Percentiles rank a stretch among this genome's conserved stretches.
Evolutionary conservation across 2,888 invertebrate species (phyloP).

Genomic region (Sphaerophoria taeniata): DNA sequence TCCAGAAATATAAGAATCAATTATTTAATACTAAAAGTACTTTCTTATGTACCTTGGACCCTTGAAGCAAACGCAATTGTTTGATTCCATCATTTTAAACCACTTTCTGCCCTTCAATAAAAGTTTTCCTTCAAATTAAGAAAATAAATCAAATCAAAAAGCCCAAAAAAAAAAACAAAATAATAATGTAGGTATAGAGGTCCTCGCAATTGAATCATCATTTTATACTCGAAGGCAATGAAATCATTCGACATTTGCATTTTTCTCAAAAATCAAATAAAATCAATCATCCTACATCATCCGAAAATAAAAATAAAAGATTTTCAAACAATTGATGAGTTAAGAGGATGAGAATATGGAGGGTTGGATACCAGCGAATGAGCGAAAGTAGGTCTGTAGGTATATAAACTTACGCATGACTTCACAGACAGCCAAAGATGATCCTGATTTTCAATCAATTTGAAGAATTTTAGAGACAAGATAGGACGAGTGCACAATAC

Average conservation of each 20-base stretch:
- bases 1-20: not conserved
- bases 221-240: not conserved
- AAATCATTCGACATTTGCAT: not conserved
- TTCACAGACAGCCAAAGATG: not conserved
- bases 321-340: not conserved
- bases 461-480: not conserved
- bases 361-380: no score
- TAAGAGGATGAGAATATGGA: not conserved
- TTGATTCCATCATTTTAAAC: no score
- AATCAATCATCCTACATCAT: conserved; percentile 4
- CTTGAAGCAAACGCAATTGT: no score
- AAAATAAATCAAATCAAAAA: conserved; percentile 9
- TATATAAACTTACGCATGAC: not conserved
- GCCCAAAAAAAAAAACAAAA: not conserved
- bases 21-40: no score
- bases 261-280: not conserved
- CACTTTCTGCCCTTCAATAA: no score
- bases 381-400: not conserved
- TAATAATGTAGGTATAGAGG: no score
- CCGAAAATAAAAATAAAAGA: not conserved
- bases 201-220: conserved; percentile 4
- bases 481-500: conserved; percentile 2
- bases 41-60: no score
- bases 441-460: conserved; percentile 23
- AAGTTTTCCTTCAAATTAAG: no score